Evolutionary conservation across 1,140 invertebrate genomes (phyloP), one percentile per base, ranked within the genome.

Genomic region (Lucilia cuprina): DNA sequence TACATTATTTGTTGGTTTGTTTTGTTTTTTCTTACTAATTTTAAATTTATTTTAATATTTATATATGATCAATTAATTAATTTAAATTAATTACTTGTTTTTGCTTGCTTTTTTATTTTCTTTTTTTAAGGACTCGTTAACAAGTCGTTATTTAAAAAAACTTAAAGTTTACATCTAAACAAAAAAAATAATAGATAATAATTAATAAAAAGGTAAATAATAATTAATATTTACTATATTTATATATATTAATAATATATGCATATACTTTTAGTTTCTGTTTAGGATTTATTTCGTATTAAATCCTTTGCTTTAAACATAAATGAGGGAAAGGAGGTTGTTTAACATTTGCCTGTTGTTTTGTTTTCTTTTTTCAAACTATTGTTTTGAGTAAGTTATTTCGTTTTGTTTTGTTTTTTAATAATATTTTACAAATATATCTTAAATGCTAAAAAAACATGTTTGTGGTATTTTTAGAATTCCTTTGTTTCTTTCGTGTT

Each of bases 171-270:
- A 82, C 82, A 82, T 60, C 82, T 82, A 82, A 82, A 82, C 50
- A 82, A 82, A 82, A 60, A 82, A 82, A 50, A 82, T 35, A 78
- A 35, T 17, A 35, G n/a, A 41, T 41, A 78, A 78, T 47, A 78
- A 78, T 47, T 82, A 82, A 82, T 60, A 82, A 82, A 30, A 82
- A 82, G 14, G 82, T 82, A 60, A 82, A 82, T 65, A 60, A 70
- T 65, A 82, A 65, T 70, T 82, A 82, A 80, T 80, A 80, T 80
- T 80, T 82, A 70, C 82, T 82, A 55, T 82, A 82, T 82, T 30
- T 75, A 78, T 78, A 47, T 78, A 78, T 60, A 82, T 50, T 82
- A 60, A 82, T 82, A 82, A 85, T 88, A 85, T 88, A 85, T 84
- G 82, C 65, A 83, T 83, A 83, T 65, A 83, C 65, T 65, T 84